Evolutionary conservation across 2,888 invertebrate species (phyloP).

Genomic region (Mellilla xanthometata): DNA sequence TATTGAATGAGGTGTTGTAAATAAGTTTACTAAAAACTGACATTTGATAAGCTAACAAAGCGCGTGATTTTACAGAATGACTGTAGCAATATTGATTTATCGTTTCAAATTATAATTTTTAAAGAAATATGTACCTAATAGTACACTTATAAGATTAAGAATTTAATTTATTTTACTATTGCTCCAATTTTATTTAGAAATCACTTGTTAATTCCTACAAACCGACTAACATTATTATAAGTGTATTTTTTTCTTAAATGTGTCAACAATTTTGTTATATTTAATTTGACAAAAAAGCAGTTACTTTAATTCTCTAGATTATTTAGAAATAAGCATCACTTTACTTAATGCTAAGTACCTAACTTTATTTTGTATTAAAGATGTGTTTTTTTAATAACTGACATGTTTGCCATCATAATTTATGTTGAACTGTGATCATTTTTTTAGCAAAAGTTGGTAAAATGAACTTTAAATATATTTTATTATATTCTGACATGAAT

Average conservation of each 20-base stretch:
- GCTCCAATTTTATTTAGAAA: conserved; percentile 6
- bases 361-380: conserved; percentile 46
- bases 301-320: conserved; percentile 14
- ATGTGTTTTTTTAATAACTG: conserved; percentile 47
- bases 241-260: too few relatives aligned
- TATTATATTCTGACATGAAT: not conserved
- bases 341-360: conserved; percentile 62
- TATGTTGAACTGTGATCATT: conserved; percentile 78
- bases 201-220: too few relatives aligned
- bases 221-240: too few relatives aligned
- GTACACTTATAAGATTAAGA: conserved; percentile 9
- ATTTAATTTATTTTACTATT: conserved; percentile 1
- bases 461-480: too few relatives aligned
- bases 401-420: conserved; percentile 72
- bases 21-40: too few relatives aligned
- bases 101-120: too few relatives aligned
- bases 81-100: too few relatives aligned
- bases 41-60: too few relatives aligned
- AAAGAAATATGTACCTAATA: not conserved
- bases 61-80: too few relatives aligned
- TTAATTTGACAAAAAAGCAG: conserved; percentile 4
- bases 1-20: too few relatives aligned
- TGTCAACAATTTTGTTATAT: conserved; percentile 22
- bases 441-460: conserved; percentile 58
- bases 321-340: conserved; percentile 45